A percentile compares a stretch with the other conserved stretches of the same genome.
Evolutionary conservation across 2,888 invertebrate species (phyloP).

Genomic region (Drosophila mimica): DNA sequence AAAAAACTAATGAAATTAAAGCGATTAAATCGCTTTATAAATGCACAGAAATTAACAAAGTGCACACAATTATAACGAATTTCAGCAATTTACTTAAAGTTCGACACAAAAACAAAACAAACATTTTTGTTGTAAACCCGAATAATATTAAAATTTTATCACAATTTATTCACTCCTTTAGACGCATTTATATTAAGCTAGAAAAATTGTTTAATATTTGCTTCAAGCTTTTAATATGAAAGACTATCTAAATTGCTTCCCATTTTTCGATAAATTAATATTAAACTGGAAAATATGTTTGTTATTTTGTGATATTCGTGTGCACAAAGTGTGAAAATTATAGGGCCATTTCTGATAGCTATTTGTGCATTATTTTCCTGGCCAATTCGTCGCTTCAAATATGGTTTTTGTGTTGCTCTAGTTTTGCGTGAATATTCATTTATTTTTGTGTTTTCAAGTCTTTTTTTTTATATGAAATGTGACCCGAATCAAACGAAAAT

Average conservation of each 20-base stretch:
- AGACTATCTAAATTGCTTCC: background rate
- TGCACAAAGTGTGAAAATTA: background rate
- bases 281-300: background rate
- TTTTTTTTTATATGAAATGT: conserved; percentile 27
- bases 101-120: conserved; percentile 3
- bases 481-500: conserved; percentile 58
- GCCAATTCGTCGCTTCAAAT: background rate
- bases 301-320: background rate
- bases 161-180: background rate
- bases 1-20: conserved; percentile 69
- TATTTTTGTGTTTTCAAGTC: background rate
- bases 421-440: background rate
- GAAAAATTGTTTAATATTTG: background rate
- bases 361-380: background rate
- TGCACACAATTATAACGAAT: conserved; percentile 34
- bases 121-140: background rate
- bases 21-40: conserved; percentile 55
- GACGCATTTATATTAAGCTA: background rate
- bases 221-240: background rate
- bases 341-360: background rate
- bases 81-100: conserved; percentile 39
- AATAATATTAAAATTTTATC: background rate
- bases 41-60: conserved; percentile 26
- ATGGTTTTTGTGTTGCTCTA: background rate
- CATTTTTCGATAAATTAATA: background rate